These are phyloP conservation scores for Pogonus chalceus DNA, from an alignment of 1,140 invertebrate genomes.

Conservation along the genomic window DNA sequence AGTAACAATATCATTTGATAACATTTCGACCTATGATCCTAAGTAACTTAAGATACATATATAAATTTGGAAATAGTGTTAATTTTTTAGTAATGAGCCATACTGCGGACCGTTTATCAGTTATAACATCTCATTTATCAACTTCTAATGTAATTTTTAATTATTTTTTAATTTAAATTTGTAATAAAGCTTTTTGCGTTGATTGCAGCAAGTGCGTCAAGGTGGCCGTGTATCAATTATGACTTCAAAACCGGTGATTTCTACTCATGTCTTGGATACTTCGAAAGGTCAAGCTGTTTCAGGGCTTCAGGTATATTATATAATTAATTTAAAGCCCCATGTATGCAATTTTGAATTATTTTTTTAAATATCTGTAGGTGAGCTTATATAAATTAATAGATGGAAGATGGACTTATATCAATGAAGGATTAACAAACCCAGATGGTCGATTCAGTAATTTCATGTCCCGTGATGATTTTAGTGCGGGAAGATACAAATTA, in stretches of 20 bases:
- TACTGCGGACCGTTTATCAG: conserved; percentile 3
- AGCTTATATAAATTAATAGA: conserved; percentile 52
- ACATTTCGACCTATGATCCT: not conserved
- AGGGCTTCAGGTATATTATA: conserved; percentile 26
- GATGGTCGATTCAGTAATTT: conserved; percentile 58
- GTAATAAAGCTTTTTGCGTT: not conserved
- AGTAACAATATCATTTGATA: not conserved
- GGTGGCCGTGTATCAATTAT: conserved; percentile 7
- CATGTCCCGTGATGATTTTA: conserved; percentile 47
- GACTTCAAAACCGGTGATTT: conserved; percentile 29
- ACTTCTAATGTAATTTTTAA: conserved; percentile 10
- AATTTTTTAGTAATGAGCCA: not conserved
- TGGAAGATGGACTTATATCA: conserved; percentile 49
- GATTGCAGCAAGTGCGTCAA: conserved; percentile 9
- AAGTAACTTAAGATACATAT: not conserved
- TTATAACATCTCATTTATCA: conserved; percentile 10
- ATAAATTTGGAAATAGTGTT: not conserved
- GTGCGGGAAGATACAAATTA: conserved; percentile 59
- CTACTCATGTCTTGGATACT: conserved; percentile 58
- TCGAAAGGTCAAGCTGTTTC: conserved; percentile 50
- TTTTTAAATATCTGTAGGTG: conserved; percentile 22
- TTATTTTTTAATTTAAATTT: conserved; percentile 1
- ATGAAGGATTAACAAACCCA: conserved; percentile 51
- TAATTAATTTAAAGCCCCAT: not conserved
- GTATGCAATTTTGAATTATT: not conserved